Evolutionary conservation across 2,113 vertebrate genomes (phyloP).

Genomic region (Actenoides hombroni): DNA sequence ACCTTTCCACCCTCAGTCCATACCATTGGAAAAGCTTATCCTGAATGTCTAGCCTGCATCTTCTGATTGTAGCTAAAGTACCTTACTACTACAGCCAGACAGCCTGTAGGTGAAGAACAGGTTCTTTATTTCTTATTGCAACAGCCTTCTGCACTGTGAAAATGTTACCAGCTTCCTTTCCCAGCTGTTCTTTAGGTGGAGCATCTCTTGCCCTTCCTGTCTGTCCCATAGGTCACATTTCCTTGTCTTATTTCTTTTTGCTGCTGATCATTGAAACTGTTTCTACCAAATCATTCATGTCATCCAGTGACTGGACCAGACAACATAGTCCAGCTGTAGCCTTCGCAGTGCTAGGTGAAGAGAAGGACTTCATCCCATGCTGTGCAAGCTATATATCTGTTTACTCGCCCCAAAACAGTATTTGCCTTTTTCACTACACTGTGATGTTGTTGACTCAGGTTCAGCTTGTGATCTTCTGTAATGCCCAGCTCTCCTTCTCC

Average conservation of each 20-base stretch:
- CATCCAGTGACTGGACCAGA: neutral
- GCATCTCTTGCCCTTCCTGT: neutral
- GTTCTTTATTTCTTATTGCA: neutral
- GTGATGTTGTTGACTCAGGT: neutral
- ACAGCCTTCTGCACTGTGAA: neutral
- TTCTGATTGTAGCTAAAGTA: neutral
- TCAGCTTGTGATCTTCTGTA: neutral
- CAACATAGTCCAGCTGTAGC: neutral
- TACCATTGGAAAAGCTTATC: neutral
- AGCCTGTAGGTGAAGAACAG: neutral
- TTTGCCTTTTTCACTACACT: neutral
- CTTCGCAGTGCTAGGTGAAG: neutral
- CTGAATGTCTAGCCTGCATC: neutral
- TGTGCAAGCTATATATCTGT: neutral
- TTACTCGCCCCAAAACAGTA: neutral
- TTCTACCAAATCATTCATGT: neutral
- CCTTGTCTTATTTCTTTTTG: neutral
- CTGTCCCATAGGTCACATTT: neutral
- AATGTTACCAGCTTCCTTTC: neutral
- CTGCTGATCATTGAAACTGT: neutral
- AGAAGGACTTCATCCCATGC: neutral
- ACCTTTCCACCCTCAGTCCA: neutral
- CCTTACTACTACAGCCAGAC: neutral
- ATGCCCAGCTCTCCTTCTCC: neutral
- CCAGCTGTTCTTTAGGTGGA: neutral